A percentile compares a stretch with the other conserved stretches of the same genome.
Conservation (phyloP, 2,113 vertebrate species). For the Heterocephalus glaber region DNA sequence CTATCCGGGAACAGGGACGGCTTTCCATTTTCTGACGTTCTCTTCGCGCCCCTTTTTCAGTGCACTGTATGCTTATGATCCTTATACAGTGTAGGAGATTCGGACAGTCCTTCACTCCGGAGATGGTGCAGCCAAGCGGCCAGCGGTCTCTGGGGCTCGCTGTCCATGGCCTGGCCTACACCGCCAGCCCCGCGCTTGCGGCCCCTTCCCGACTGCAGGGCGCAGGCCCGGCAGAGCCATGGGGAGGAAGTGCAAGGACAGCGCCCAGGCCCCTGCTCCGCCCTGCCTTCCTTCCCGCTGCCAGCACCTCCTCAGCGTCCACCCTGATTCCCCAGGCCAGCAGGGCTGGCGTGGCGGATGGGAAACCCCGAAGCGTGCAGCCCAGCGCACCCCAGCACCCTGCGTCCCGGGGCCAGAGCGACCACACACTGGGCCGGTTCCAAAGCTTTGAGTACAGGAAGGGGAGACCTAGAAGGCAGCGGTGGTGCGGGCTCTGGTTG, state of each 20-base stretch:
- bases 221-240: background rate
- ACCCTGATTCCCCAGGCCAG: background rate
- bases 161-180: accelerated
- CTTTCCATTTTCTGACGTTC: background rate
- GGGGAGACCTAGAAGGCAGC: background rate
- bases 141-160: background rate
- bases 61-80: background rate
- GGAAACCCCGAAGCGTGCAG: background rate
- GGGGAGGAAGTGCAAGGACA: too few species aligned
- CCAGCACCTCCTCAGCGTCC: too few species aligned
- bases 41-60: background rate
- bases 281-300: background rate
- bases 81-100: background rate
- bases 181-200: background rate
- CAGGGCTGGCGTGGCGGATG: background rate
- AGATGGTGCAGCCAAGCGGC: background rate
- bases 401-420: background rate
- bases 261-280: background rate
- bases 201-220: background rate
- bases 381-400: background rate
- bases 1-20: background rate
- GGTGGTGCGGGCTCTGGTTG: background rate
- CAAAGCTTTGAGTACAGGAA: background rate
- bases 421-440: background rate
- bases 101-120: background rate